These are phyloP conservation scores for Seira musarum DNA, from an alignment of 2,888 invertebrate genomes.

Conservation along the genomic window DNA sequence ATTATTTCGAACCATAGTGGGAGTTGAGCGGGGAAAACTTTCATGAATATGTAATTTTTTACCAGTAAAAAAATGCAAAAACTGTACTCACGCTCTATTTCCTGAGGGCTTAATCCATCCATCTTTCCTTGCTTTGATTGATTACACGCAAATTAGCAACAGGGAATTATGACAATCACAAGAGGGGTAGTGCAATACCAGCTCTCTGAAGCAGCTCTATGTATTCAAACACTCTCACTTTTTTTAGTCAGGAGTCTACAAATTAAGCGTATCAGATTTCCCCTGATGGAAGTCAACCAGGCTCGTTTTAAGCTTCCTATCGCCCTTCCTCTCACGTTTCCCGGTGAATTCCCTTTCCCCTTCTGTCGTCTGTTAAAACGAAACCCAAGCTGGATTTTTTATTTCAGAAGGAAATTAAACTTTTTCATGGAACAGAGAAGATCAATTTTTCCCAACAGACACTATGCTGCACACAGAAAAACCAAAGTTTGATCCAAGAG, in stretches of 20 bases:
- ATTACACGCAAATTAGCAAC: slow-evolving; percentile 43
- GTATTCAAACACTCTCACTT: not conserved
- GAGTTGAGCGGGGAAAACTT: not conserved
- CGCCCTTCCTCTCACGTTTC: slow-evolving; percentile 50
- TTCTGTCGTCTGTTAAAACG: slow-evolving; percentile 17
- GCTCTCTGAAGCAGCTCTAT: not conserved
- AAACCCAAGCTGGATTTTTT: not conserved
- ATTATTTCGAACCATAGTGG: not conserved
- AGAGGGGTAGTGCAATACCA: too few species aligned
- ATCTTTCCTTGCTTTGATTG: slow-evolving; percentile 29
- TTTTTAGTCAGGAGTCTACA: not conserved
- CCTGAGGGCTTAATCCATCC: slow-evolving; percentile 44
- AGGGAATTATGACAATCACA: not conserved
- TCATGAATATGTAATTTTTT: not conserved
- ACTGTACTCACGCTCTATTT: slow-evolving; percentile 45
- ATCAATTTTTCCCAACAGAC: not conserved
- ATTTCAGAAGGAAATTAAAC: not conserved
- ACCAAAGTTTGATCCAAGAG: not conserved
- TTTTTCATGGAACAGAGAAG: not conserved
- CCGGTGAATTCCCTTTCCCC: slow-evolving; percentile 57
- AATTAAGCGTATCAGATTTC: slow-evolving; percentile 20
- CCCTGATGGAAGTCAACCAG: slow-evolving; percentile 2
- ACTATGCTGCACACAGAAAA: not conserved
- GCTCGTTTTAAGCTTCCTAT: slow-evolving; percentile 54
- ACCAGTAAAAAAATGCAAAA: slow-evolving; percentile 3